These are phyloP conservation scores for Talpa occidentalis DNA, from an alignment of 2,113 vertebrate species.

Conservation along the genomic window DNA sequence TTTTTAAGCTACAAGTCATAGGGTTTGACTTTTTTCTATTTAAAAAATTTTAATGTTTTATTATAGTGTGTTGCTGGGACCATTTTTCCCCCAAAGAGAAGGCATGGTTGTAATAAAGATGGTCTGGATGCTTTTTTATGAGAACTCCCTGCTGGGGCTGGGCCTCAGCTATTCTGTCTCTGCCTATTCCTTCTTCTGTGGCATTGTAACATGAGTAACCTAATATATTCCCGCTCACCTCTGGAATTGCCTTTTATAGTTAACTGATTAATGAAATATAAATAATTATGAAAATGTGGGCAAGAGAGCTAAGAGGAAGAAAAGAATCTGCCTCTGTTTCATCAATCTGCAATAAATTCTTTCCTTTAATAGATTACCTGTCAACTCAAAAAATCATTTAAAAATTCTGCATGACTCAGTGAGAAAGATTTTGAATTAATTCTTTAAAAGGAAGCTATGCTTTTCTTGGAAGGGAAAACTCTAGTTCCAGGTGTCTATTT, in stretches of 20 bases:
- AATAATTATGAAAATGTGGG: slow-evolving; percentile 68
- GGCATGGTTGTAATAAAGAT: slow-evolving; percentile 77
- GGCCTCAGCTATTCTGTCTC: slow-evolving; percentile 73
- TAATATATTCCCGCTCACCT: slow-evolving; percentile 29
- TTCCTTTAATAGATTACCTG: slow-evolving; percentile 71
- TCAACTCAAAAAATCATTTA: slow-evolving; percentile 56
- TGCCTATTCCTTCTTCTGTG: slow-evolving; percentile 66
- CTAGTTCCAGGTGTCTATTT: slow-evolving; percentile 16
- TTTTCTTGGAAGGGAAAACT: slow-evolving; percentile 52
- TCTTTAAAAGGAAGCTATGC: slow-evolving; percentile 63
- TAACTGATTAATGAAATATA: slow-evolving; percentile 73
- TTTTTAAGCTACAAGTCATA: slow-evolving; percentile 44
- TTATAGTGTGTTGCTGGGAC: slow-evolving; percentile 51
- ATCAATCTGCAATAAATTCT: slow-evolving; percentile 67
- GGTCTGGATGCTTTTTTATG: slow-evolving; percentile 68
- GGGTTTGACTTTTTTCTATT: slow-evolving; percentile 53
- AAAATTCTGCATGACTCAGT: slow-evolving; percentile 75
- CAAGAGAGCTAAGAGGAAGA: slow-evolving; percentile 56
- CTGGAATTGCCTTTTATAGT: slow-evolving; percentile 64
- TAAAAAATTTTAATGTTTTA: slow-evolving; percentile 74
- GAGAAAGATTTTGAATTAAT: slow-evolving; percentile 62
- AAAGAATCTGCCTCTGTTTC: slow-evolving; percentile 18
- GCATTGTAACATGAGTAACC: slow-evolving; percentile 65
- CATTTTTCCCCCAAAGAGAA: slow-evolving; percentile 51
- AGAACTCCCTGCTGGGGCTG: slow-evolving; percentile 53